phyloP scores from a whole-genome alignment of 1,140 invertebrate species.

The Solenopsis fugax region DNA sequence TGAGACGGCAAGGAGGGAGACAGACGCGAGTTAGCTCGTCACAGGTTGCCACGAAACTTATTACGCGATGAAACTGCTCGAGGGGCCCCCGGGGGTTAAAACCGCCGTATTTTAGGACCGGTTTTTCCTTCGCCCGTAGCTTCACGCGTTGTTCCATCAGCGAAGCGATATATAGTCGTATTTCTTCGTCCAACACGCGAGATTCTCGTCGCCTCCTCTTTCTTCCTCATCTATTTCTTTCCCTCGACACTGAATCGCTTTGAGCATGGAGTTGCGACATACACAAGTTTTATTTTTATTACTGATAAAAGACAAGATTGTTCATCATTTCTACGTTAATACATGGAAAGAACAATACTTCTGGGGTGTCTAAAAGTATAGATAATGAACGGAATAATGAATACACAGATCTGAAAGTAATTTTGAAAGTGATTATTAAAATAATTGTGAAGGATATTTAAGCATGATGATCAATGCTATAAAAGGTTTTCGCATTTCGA shows the following conservation, averaged over 20 bases:
- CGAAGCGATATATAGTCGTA: neutral
- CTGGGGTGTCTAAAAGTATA: neutral
- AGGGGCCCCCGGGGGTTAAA: neutral
- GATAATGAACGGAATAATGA: too few relatives aligned
- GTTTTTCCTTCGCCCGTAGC: conserved; percentile 33
- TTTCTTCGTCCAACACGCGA: conserved; percentile 2
- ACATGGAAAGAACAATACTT: too few relatives aligned
- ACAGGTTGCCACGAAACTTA: conserved; percentile 52
- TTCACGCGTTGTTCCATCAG: conserved; percentile 38
- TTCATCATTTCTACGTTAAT: neutral
- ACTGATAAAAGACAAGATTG: conserved; percentile 1
- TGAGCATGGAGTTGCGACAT: neutral
- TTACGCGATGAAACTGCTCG: conserved; percentile 57
- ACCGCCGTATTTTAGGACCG: conserved; percentile 61
- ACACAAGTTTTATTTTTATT: neutral
- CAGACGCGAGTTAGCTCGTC: conserved; percentile 44
- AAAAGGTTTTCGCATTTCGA: too few relatives aligned
- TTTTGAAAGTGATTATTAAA: too few relatives aligned
- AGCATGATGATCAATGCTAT: too few relatives aligned
- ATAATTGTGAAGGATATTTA: too few relatives aligned
- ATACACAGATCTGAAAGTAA: too few relatives aligned
- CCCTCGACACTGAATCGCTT: neutral
- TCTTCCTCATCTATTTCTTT: conserved; percentile 11
- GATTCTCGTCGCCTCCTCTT: neutral
- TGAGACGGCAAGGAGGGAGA: neutral